Percentiles rank a stretch among this genome's conserved stretches.
These are phyloP conservation scores for Zoanthus solanderi DNA, from an alignment of 92 coral and sea anemone genomes.

Conservation along the genomic window DNA sequence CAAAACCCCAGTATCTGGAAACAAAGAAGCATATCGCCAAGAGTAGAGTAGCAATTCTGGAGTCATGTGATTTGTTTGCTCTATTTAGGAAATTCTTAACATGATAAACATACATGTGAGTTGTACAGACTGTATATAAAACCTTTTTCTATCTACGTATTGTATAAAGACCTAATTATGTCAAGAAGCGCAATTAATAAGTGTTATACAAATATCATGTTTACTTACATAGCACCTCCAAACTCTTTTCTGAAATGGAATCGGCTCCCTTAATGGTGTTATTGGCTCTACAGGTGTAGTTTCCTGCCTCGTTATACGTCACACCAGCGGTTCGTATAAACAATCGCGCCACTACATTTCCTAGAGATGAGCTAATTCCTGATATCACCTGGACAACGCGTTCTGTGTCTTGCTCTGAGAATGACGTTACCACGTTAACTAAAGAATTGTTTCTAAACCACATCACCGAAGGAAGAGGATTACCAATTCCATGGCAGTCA, in stretches of 20 bases:
- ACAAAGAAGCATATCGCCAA: too few species aligned
- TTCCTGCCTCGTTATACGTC: constrained; percentile 14
- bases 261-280: background rate
- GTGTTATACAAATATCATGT: background rate
- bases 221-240: constrained; percentile 18
- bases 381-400: constrained; percentile 10
- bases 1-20: too few species aligned
- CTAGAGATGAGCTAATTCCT: background rate
- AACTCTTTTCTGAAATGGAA: background rate
- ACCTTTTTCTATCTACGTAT: too few species aligned
- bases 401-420: background rate
- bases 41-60: too few species aligned
- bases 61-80: too few species aligned
- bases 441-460: background rate
- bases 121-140: too few species aligned
- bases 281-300: constrained; percentile 15
- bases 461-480: constrained; percentile 10
- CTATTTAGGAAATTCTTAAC: too few species aligned
- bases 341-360: background rate
- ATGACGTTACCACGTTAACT: background rate
- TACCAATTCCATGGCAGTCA: constrained; percentile 1
- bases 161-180: too few species aligned
- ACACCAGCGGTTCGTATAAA: constrained; percentile 4
- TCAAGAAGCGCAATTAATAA: background rate
- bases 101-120: too few species aligned